A percentile compares a stretch with the other conserved stretches of the same genome.
Evolutionary conservation across 1,140 invertebrate species (phyloP).

Genomic region (Drosophila arawakana): DNA sequence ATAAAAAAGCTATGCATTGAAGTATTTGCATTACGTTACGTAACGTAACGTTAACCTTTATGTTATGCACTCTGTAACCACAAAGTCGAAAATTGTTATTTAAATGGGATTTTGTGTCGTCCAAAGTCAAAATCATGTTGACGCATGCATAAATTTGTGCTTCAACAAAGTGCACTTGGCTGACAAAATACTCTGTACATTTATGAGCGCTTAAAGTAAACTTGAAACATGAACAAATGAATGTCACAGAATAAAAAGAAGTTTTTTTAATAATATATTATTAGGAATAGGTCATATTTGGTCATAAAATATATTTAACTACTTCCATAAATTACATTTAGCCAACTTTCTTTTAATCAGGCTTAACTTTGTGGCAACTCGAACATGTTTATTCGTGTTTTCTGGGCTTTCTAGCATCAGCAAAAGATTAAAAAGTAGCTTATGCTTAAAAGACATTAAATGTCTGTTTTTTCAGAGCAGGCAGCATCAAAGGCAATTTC

Average conservation of each 20-base stretch:
- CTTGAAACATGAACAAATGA: too few relatives aligned
- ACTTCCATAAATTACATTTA: not conserved
- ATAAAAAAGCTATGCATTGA: slow-evolving; percentile 11
- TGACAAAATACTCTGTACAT: too few relatives aligned
- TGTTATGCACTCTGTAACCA: not conserved
- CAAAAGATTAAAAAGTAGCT: slow-evolving; percentile 15
- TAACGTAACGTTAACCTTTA: slow-evolving; percentile 3
- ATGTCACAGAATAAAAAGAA: too few relatives aligned
- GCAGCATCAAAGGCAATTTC: slow-evolving; percentile 37
- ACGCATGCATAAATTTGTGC: too few relatives aligned
- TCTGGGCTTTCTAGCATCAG: too few relatives aligned
- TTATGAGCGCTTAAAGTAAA: too few relatives aligned
- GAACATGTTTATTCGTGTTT: not conserved
- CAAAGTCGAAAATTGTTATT: slow-evolving; percentile 15
- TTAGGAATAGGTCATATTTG: too few relatives aligned
- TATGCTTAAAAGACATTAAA: slow-evolving; percentile 18
- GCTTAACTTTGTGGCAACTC: not conserved
- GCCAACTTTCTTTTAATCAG: not conserved
- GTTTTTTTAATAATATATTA: too few relatives aligned
- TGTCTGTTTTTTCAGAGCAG: slow-evolving; percentile 8
- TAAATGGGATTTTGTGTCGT: slow-evolving; percentile 2
- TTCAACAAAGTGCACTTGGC: too few relatives aligned
- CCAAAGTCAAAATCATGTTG: too few relatives aligned
- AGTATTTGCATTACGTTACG: not conserved
- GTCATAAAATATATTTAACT: not conserved